Conservation (phyloP, 2,113 vertebrate genomes). For the Hymenochirus boettgeri region DNA sequence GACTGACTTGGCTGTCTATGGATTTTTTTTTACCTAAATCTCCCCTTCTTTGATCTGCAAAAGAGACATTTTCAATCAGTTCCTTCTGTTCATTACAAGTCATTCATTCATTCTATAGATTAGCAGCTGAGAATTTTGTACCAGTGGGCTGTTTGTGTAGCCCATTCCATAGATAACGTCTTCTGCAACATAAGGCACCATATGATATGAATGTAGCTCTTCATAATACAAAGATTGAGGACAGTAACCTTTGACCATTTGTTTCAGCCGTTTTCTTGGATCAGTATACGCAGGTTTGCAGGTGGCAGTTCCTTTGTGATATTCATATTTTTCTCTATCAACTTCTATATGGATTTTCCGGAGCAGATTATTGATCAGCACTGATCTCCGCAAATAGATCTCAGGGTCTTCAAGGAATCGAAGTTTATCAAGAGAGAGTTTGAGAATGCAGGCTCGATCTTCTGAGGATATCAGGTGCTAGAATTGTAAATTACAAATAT, state of each 20-base stretch:
- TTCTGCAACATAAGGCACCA: constrained; percentile 79
- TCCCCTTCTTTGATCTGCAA: constrained; percentile 50
- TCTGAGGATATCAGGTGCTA: constrained; percentile 93
- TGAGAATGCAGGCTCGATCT: constrained; percentile 93
- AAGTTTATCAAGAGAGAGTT: constrained; percentile 93
- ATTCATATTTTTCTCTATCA: constrained; percentile 76
- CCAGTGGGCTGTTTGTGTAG: constrained; percentile 69
- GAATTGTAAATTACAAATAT: constrained; percentile 17
- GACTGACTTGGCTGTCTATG: neutral
- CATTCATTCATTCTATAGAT: constrained; percentile 85
- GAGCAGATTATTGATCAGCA: constrained; percentile 98
- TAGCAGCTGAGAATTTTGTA: constrained; percentile 78
- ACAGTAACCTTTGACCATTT: constrained; percentile 85
- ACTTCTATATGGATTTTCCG: constrained; percentile 93
- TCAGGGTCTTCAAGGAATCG: constrained; percentile 94
- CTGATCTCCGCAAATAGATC: constrained; percentile 88
- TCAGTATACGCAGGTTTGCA: constrained; percentile 68
- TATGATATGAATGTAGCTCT: constrained; percentile 80
- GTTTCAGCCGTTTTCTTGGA: constrained; percentile 84
- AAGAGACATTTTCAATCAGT: constrained; percentile 43
- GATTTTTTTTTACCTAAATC: neutral
- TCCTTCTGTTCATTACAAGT: constrained; percentile 61
- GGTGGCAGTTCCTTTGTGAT: constrained; percentile 66
- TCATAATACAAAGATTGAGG: constrained; percentile 78
- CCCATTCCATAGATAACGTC: constrained; percentile 77